phyloP scores from a whole-genome alignment of 1,140 invertebrate species.

The Heliconius eleuchia region DNA sequence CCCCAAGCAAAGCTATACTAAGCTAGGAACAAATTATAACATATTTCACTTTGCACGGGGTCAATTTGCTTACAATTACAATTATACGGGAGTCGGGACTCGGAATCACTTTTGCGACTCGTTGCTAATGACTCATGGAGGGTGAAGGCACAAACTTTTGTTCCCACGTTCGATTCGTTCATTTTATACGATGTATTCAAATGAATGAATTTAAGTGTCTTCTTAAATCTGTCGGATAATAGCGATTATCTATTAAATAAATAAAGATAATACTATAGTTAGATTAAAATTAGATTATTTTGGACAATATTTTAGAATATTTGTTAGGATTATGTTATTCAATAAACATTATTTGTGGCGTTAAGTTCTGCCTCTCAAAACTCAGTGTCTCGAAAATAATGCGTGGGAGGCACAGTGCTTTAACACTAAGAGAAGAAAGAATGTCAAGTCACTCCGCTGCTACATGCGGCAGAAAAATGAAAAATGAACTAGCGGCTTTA shows the following conservation, averaged over 20 bases:
- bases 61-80: constrained; percentile 60
- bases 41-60: constrained; percentile 44
- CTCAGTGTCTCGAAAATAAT: too few relatives aligned
- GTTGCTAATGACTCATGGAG: constrained; percentile 55
- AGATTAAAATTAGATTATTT: too few relatives aligned
- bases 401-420: too few relatives aligned
- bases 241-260: background rate
- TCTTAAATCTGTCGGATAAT: background rate
- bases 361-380: too few relatives aligned
- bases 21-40: constrained; percentile 6
- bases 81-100: constrained; percentile 46
- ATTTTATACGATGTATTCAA: constrained; percentile 44
- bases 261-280: too few relatives aligned
- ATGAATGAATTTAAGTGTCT: constrained; percentile 30
- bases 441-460: too few relatives aligned
- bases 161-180: constrained; percentile 54
- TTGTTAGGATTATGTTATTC: too few relatives aligned
- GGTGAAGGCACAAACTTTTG: constrained; percentile 47
- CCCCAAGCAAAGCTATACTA: background rate
- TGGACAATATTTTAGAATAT: too few relatives aligned
- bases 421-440: too few relatives aligned
- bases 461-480: too few relatives aligned
- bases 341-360: too few relatives aligned
- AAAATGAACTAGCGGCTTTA: too few relatives aligned
- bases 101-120: constrained; percentile 49